phyloP scores from a whole-genome alignment of 1,140 invertebrate species.

The Apis florea region DNA sequence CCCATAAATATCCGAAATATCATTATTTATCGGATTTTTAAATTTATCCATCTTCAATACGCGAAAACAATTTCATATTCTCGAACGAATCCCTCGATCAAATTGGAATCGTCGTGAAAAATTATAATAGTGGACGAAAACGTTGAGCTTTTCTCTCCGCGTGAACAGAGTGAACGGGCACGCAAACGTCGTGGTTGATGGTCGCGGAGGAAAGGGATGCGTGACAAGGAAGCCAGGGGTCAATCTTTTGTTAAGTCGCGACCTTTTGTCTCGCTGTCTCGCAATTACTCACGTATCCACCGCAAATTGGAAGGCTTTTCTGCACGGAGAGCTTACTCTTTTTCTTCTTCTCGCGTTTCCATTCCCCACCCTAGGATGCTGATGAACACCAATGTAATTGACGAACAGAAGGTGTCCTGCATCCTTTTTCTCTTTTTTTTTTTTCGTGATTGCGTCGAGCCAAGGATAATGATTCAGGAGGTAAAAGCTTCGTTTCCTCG shows the following conservation, averaged over 20 bases:
- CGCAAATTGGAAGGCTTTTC: conserved; percentile 29
- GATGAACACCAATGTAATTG: background rate
- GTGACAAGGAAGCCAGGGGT: conserved; percentile 33
- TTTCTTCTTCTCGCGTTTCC: background rate
- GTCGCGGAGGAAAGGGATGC: background rate
- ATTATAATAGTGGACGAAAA: conserved; percentile 28
- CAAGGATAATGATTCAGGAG: background rate
- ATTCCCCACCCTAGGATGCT: background rate
- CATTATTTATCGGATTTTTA: too few relatives aligned
- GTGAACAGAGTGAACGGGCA: conserved; percentile 31
- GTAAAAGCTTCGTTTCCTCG: background rate
- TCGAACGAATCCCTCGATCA: background rate
- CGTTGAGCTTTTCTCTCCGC: conserved; percentile 29
- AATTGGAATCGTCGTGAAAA: too few relatives aligned
- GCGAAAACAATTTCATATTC: too few relatives aligned
- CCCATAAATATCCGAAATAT: too few relatives aligned
- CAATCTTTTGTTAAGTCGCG: conserved; percentile 31
- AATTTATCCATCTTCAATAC: too few relatives aligned
- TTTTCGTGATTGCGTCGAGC: too few relatives aligned
- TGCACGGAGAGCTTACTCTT: background rate
- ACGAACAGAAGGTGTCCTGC: background rate
- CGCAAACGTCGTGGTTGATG: conserved; percentile 44
- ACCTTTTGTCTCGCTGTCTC: conserved; percentile 40
- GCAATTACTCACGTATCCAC: conserved; percentile 40
- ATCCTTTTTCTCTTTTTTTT: too few relatives aligned